These are phyloP conservation scores for Microplitis mediator DNA, from an alignment of 1,140 invertebrate species.

Conservation along the genomic window DNA sequence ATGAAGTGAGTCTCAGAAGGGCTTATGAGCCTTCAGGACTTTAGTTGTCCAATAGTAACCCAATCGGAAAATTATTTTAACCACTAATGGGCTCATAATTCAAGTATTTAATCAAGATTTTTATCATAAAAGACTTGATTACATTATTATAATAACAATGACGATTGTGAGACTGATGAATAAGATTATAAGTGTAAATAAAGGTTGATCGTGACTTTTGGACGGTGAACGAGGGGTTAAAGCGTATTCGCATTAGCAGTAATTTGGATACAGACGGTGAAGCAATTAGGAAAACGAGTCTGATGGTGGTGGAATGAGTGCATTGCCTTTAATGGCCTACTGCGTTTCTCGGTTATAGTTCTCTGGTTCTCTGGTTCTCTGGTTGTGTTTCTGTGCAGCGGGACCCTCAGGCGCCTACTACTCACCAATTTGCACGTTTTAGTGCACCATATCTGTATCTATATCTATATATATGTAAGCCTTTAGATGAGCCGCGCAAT, in stretches of 20 bases:
- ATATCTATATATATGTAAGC: too few species aligned
- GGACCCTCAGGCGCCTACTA: background rate
- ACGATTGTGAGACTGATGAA: background rate
- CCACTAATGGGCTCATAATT: too few species aligned
- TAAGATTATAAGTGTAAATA: background rate
- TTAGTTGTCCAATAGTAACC: too few species aligned
- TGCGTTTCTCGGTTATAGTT: background rate
- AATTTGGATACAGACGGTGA: slow-evolving; percentile 9
- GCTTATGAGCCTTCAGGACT: too few species aligned
- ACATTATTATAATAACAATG: background rate
- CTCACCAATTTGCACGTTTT: slow-evolving; percentile 12
- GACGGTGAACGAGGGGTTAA: background rate
- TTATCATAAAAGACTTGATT: too few species aligned
- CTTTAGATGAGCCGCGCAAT: background rate
- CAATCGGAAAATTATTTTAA: too few species aligned
- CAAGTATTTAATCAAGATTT: too few species aligned
- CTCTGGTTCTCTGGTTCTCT: background rate
- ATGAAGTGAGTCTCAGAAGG: too few species aligned
- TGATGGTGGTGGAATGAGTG: background rate
- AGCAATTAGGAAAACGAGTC: slow-evolving; percentile 2
- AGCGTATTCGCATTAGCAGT: background rate
- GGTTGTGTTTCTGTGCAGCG: background rate
- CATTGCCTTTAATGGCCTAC: background rate
- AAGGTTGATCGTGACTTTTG: background rate
- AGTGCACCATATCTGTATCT: background rate